Base-by-base conservation (phyloP, 2,888 invertebrate genomes). In the Antitype chi region DNA sequence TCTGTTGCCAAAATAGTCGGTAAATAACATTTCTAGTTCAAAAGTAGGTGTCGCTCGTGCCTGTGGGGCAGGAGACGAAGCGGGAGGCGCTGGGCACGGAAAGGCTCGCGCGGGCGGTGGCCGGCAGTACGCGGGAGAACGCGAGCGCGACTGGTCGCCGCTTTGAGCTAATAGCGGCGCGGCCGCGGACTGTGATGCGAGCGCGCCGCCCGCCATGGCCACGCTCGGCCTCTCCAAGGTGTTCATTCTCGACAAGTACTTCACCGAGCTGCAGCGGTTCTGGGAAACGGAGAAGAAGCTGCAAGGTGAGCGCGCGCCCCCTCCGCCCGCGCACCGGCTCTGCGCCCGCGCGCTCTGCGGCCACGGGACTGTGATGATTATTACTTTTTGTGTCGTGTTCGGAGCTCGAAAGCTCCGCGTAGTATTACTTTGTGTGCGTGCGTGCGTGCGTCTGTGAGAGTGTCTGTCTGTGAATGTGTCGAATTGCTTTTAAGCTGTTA, bases 231-330 rank as follows among this genome's bases (percentile, higher is more conserved):
- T 99, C 92, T 99, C 99, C 95, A 99, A 99, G 97, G 99, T 99
- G 96, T 99, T 99, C 98, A 99, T 99, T 96, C 98, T 99, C 97
- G 99, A 99, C 98, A 99, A 99, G 97, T 99, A 99, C 97, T 99
- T 99, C 97, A 99, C 99, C 89, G 99, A 99, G 97, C 97, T 99
- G 96, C 99, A 99, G 96, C 99, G 99, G 97, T 99, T 99, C 97
- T 99, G 99, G 98, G 99, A 99, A 97, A 99, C 99, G 85, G 99
- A 99, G 97, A 99, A 99, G 97, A 99, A 99, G 97, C 97, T 99
- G 93, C 98, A 99, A 98, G 99, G 99, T 99, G 98, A 97, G 97
- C 91, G 89, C 84, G 84, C 81, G 63, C 70, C 74, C 74, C 81
- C 70, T 5, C 71, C 69, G 76, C 81, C 73, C 82, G 82, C 69